phyloP scores from a whole-genome alignment of 2,888 invertebrate genomes.

The Coenonympha arcania region DNA sequence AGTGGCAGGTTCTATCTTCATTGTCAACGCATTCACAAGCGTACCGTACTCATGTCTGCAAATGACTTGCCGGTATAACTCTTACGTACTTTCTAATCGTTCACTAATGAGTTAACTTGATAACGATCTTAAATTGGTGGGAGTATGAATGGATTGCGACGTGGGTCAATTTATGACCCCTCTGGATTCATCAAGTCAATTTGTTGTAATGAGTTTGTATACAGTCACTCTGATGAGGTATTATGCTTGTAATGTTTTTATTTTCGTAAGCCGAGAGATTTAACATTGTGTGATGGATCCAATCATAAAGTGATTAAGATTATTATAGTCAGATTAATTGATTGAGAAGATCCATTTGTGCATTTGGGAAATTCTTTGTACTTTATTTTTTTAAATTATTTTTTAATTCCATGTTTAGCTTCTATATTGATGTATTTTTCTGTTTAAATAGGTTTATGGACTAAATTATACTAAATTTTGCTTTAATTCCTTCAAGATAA shows the following conservation, averaged over 20 bases:
- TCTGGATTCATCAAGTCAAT: background rate
- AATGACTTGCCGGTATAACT: constrained; percentile 20
- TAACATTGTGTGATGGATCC: background rate
- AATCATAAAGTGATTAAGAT: too few species aligned
- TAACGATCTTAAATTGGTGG: constrained; percentile 11
- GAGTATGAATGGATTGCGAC: background rate
- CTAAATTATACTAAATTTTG: background rate
- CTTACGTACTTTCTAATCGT: constrained; percentile 25
- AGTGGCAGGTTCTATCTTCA: constrained; percentile 23
- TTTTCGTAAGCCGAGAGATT: background rate
- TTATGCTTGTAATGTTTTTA: background rate
- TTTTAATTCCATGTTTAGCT: background rate
- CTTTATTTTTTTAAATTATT: too few species aligned
- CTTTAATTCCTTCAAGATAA: background rate
- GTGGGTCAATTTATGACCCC: background rate
- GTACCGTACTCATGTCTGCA: constrained; percentile 27
- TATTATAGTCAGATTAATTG: too few species aligned
- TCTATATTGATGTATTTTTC: background rate
- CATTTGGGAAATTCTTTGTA: too few species aligned
- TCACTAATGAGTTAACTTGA: constrained; percentile 19
- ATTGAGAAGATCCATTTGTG: too few species aligned
- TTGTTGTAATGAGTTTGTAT: background rate
- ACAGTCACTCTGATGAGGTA: background rate
- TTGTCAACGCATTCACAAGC: constrained; percentile 24
- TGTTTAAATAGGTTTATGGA: background rate